These are phyloP conservation scores for Astropecten irregularis DNA, from an alignment of 53 echinoderm and acorn worm species.

Conservation along the genomic window DNA sequence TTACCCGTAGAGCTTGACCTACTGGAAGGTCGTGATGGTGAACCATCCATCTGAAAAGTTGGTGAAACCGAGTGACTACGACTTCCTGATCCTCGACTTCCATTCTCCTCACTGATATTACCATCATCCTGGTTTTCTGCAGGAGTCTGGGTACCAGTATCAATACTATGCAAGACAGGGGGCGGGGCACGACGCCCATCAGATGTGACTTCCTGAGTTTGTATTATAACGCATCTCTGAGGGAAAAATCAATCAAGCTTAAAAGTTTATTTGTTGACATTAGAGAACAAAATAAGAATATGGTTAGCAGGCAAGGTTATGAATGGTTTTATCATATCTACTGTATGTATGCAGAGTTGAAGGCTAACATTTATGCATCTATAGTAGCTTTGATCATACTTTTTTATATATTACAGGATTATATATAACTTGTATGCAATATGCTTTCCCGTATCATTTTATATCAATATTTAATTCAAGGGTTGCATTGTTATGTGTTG, in stretches of 20 bases:
- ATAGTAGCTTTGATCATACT: no score
- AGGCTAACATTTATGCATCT: no score
- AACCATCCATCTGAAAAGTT: conserved; percentile 86
- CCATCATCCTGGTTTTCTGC: conserved; percentile 70
- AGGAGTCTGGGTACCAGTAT: conserved; percentile 88
- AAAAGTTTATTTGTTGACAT: no score
- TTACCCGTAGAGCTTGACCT: conserved; percentile 89
- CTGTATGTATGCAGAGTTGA: no score
- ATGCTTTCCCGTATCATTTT: no score
- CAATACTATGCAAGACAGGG: conserved; percentile 70
- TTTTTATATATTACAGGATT: no score
- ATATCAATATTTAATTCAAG: no score
- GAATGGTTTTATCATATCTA: no score
- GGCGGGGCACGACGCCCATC: conserved; percentile 93
- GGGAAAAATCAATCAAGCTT: not conserved
- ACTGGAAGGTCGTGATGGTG: conserved; percentile 82
- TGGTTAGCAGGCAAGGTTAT: no score
- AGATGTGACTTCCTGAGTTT: conserved; percentile 59
- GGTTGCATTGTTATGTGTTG: no score
- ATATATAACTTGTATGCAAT: no score
- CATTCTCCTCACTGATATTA: conserved; percentile 73
- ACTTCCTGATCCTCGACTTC: conserved; percentile 72
- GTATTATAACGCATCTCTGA: conserved; percentile 35
- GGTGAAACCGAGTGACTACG: conserved; percentile 87
- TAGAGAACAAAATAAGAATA: no score